Percentiles rank a stretch among this genome's conserved stretches.
Evolutionary conservation across 2,113 vertebrate genomes (phyloP).

Genomic region (Garra rufa): DNA sequence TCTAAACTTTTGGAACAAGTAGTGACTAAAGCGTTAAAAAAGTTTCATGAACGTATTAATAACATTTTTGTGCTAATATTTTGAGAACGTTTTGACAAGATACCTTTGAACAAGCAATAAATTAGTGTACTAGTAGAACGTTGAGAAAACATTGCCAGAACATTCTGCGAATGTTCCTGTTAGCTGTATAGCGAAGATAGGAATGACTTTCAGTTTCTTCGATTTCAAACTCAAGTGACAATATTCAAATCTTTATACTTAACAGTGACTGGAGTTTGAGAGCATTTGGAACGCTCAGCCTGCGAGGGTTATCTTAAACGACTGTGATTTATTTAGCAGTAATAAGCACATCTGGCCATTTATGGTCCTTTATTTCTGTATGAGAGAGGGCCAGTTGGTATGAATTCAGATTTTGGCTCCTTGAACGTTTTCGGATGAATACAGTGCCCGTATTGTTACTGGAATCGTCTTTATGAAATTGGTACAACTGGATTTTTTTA

Average conservation of each 20-base stretch:
- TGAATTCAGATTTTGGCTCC: conserved; percentile 15
- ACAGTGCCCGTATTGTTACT: conserved; percentile 28
- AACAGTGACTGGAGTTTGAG: background rate
- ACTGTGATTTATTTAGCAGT: conserved; percentile 10
- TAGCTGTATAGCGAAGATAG: background rate
- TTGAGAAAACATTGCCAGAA: background rate
- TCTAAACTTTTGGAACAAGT: too few species aligned
- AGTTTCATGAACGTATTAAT: too few species aligned
- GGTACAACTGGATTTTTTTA: background rate
- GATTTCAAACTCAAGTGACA: background rate
- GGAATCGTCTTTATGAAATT: background rate
- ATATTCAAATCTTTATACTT: background rate
- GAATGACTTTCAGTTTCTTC: background rate
- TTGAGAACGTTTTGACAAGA: too few species aligned
- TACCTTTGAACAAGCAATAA: too few species aligned
- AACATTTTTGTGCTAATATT: too few species aligned
- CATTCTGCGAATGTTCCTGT: background rate
- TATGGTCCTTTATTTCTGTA: conserved; percentile 6
- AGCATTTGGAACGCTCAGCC: background rate
- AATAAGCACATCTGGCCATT: conserved; percentile 19
- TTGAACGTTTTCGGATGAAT: conserved; percentile 16
- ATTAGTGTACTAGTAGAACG: too few species aligned
- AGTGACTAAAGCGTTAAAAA: background rate
- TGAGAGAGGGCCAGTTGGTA: background rate
- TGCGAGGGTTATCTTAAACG: background rate